These are phyloP conservation scores for Dicyrtomina minuta DNA, from an alignment of 2,888 invertebrate genomes.

Conservation along the genomic window DNA sequence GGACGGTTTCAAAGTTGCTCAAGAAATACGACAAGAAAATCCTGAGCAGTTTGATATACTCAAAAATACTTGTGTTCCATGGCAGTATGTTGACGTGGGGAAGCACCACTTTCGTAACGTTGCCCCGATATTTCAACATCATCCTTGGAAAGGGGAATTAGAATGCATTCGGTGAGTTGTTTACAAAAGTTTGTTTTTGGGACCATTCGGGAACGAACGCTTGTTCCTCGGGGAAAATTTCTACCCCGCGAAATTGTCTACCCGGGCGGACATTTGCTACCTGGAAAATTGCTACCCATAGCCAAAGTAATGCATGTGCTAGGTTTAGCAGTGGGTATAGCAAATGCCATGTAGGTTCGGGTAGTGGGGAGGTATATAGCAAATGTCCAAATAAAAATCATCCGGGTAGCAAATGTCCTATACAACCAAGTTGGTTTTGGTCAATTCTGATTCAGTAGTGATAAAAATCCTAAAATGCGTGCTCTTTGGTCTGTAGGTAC, in stretches of 20 bases:
- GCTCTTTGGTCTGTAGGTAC: constrained; percentile 59
- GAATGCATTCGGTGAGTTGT: constrained; percentile 64
- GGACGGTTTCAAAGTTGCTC: constrained; percentile 72
- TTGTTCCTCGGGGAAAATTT: no score
- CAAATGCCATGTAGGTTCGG: no score
- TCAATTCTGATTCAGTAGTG: no score
- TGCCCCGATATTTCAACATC: constrained; percentile 64
- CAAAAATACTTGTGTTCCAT: constrained; percentile 62
- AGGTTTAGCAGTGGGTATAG: no score
- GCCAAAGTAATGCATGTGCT: no score
- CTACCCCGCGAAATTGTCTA: no score
- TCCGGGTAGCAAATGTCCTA: no score
- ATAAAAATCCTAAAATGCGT: no score
- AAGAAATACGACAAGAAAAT: constrained; percentile 60
- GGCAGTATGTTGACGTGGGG: constrained; percentile 67
- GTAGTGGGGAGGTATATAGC: constrained; percentile 4
- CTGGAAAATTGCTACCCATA: no score
- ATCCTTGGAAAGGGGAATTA: constrained; percentile 62
- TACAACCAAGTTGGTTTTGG: no score
- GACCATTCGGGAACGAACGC: neutral
- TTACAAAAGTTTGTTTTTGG: neutral
- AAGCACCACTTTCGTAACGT: constrained; percentile 61
- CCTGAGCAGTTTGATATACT: constrained; percentile 65
- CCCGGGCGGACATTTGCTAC: no score
- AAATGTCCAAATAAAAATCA: no score